Conservation (phyloP, 37 sponge, comb jelly and placozoan genomes). For the Eunapius fragilis region DNA sequence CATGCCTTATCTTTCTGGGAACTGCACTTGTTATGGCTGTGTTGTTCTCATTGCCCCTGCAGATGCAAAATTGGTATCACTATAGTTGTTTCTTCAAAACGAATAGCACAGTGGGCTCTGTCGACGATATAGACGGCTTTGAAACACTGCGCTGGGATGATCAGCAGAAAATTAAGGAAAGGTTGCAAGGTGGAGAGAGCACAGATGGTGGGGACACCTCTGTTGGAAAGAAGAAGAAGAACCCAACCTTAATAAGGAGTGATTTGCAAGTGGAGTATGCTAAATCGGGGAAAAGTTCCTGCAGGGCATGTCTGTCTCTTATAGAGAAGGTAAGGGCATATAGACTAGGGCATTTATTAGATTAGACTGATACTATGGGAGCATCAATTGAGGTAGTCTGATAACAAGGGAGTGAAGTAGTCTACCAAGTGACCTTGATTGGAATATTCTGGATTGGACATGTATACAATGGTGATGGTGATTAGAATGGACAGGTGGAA, state of each 20-base stretch:
- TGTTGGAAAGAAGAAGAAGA: not conserved
- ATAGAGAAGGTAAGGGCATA: constrained; percentile 73
- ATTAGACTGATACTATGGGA: too few species aligned
- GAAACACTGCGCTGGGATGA: constrained; percentile 90
- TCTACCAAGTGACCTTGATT: too few species aligned
- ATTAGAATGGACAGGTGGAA: too few species aligned
- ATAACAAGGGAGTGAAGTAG: not conserved
- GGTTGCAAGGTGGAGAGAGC: constrained; percentile 30
- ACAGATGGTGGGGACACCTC: constrained; percentile 31
- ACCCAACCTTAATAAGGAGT: not conserved
- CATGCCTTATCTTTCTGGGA: too few species aligned
- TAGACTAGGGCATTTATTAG: too few species aligned
- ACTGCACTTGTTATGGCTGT: too few species aligned
- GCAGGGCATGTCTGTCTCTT: constrained; percentile 69
- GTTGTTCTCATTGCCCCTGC: not conserved
- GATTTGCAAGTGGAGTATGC: constrained; percentile 86
- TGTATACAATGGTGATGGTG: too few species aligned
- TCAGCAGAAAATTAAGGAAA: constrained; percentile 83
- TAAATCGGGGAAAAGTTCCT: constrained; percentile 82
- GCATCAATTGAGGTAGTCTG: too few species aligned
- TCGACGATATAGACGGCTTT: constrained; percentile 82
- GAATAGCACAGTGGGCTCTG: constrained; percentile 22
- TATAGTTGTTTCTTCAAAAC: constrained; percentile 93
- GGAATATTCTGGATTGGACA: too few species aligned
- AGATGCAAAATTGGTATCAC: constrained; percentile 94